Conservation (phyloP, 2,797 vertebrate species). For the Acanthurus tractus region DNA sequence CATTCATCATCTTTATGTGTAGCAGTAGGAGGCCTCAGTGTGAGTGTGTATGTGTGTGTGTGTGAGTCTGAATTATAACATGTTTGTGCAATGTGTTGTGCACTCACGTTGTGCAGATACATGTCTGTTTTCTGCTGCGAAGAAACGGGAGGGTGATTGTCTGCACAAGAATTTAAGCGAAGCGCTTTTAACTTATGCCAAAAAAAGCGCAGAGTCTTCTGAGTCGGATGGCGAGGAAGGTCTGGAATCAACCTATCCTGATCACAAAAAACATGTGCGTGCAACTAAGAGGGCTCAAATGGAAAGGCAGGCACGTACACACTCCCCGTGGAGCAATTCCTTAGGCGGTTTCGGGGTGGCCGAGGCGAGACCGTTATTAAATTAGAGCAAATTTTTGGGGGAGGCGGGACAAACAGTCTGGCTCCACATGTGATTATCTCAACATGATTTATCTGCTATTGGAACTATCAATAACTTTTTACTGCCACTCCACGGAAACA, state of each 20-base stretch:
- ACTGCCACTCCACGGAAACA: conserved; percentile 30
- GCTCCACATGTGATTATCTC: conserved; percentile 71
- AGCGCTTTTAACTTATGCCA: conserved; percentile 76
- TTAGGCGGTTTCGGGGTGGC: conserved; percentile 68
- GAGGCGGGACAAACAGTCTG: conserved; percentile 52
- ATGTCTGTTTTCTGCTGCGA: conserved; percentile 46
- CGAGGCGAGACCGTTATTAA: conserved; percentile 70
- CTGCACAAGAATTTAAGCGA: conserved; percentile 75
- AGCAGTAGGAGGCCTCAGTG: conserved; percentile 57
- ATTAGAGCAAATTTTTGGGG: conserved; percentile 58
- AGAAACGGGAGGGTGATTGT: conserved; percentile 60
- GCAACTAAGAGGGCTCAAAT: conserved; percentile 59
- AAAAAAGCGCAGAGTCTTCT: conserved; percentile 69
- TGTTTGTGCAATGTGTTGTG: conserved; percentile 73
- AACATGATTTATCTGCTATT: conserved; percentile 56
- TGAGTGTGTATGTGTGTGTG: conserved; percentile 27
- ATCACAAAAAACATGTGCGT: conserved; percentile 68
- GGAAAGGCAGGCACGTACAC: conserved; percentile 68
- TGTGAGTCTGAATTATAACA: conserved; percentile 57
- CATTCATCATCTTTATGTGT: conserved; percentile 87
- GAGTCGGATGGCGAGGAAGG: conserved; percentile 73
- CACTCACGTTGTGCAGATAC: conserved; percentile 61
- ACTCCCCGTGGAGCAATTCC: conserved; percentile 68
- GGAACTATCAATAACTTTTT: conserved; percentile 74
- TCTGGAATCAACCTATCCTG: conserved; percentile 64